Percentiles rank a stretch among this genome's conserved stretches.
Conservation (phyloP, 1,140 invertebrate genomes). For the Heterodera carotae region DNA sequence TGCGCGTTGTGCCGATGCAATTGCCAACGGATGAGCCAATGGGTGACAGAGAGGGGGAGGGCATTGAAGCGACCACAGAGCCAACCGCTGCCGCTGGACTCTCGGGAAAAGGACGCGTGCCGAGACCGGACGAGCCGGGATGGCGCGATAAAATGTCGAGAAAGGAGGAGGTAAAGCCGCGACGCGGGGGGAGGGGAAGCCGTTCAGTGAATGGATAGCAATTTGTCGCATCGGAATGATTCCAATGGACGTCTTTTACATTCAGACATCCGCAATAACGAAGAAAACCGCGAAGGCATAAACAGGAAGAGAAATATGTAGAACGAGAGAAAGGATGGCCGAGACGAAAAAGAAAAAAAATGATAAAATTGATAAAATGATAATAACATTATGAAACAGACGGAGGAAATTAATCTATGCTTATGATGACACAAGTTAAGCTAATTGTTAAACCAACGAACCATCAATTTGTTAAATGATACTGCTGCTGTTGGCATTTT, state of each 20-base stretch:
- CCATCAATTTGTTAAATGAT: too few species aligned
- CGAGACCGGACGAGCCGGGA: neutral
- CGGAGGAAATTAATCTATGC: neutral
- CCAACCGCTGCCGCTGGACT: neutral
- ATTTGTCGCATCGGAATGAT: too few species aligned
- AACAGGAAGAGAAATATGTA: neutral
- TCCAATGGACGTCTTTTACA: too few species aligned
- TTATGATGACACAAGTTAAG: neutral
- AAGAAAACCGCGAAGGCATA: neutral
- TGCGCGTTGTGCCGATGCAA: constrained; percentile 67
- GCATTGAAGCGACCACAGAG: neutral
- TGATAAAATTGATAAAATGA: neutral
- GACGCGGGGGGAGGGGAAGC: too few species aligned
- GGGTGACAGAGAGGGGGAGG: neutral
- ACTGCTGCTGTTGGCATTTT: too few species aligned
- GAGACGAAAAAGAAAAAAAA: neutral
- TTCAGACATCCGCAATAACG: too few species aligned
- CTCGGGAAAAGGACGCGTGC: neutral
- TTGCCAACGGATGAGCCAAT: constrained; percentile 21
- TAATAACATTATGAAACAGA: neutral
- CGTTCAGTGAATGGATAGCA: too few species aligned
- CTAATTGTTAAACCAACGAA: neutral
- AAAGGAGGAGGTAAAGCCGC: constrained; percentile 7
- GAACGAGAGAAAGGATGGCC: neutral
- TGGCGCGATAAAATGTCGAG: constrained; percentile 14